Conservation (phyloP, 2,113 vertebrate genomes). For the Addax nasomaculatus region DNA sequence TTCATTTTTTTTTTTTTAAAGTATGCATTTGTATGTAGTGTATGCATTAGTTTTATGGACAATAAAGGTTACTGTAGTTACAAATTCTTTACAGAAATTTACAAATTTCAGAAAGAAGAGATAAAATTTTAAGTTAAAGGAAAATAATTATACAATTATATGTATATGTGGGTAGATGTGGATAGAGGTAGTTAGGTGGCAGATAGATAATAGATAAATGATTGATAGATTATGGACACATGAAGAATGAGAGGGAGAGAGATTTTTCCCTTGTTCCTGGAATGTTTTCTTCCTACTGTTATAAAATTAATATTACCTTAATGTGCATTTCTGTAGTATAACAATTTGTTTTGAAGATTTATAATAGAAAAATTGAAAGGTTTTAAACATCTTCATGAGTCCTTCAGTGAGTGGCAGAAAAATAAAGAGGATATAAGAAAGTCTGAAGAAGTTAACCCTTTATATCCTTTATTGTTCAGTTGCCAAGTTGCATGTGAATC, state of each 20-base stretch:
- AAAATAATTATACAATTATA: background rate
- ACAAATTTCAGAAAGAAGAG: background rate
- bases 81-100: background rate
- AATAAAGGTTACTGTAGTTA: background rate
- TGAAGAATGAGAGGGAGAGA: background rate
- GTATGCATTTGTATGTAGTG: background rate
- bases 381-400: background rate
- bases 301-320: background rate
- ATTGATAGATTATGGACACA: background rate
- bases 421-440: background rate
- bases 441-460: background rate
- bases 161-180: background rate
- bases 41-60: background rate
- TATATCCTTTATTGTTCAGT: background rate
- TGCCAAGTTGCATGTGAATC: background rate
- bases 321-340: background rate
- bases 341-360: background rate
- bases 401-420: background rate
- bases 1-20: background rate
- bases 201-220: background rate
- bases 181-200: background rate
- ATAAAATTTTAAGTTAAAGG: background rate
- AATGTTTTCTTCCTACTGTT: background rate
- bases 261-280: background rate
- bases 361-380: background rate